Conservation (phyloP, 2,113 vertebrate species). For the Microtus montanus region DNA sequence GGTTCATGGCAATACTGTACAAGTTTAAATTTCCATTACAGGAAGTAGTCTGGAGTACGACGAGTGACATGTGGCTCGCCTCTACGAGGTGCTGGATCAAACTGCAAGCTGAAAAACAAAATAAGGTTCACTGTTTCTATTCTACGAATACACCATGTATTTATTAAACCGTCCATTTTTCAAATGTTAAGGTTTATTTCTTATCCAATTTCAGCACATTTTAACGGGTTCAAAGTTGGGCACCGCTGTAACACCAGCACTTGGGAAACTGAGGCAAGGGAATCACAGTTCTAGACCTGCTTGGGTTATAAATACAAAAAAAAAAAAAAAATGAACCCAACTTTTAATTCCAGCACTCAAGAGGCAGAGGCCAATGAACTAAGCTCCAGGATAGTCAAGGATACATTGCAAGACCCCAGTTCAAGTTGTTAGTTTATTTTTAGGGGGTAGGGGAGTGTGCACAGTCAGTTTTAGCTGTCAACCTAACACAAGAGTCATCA, state of each 20-base stretch:
- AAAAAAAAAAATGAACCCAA: not conserved
- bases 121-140: not conserved
- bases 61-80: conserved; percentile 99
- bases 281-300: not conserved
- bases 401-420: not conserved
- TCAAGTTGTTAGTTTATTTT: not conserved
- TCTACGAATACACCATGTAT: not conserved
- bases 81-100: conserved; percentile 97
- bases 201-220: not conserved
- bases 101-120: conserved; percentile 92
- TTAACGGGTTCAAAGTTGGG: not conserved
- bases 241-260: not conserved
- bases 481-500: not conserved
- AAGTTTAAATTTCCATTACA: conserved; percentile 92
- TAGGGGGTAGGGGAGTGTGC: not conserved
- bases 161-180: not conserved
- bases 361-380: too few species aligned
- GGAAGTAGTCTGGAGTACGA: conserved; percentile 98
- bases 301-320: not conserved
- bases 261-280: not conserved
- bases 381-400: too few species aligned
- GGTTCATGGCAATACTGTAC: conserved; percentile 93
- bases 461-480: not conserved
- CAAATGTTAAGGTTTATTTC: not conserved
- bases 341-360: too few species aligned